Evolutionary conservation across 2,797 vertebrate genomes (phyloP), one percentile per base, ranked within the genome.

Genomic region (Sebastes matsubarae): DNA sequence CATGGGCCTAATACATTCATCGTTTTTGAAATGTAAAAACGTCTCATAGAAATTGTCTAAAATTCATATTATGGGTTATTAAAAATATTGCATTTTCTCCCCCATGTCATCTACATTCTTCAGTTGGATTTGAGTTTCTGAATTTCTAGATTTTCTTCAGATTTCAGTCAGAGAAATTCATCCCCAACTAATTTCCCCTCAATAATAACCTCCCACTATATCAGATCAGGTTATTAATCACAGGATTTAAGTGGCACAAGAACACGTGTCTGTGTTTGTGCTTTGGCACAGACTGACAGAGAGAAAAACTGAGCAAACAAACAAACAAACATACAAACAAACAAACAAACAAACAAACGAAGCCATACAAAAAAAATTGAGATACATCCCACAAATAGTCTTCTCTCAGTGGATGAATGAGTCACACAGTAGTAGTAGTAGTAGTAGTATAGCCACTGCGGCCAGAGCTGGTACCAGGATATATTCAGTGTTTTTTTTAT

Each of bases 261-360:
- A 91, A 88, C 90, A 90, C 87, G 88, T 90, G 89, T 91, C 77
- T 87, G 89, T 90, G 92, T 93, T 93, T 94, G 95, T 95, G 95
- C 95, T 94, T 96, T 95, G 94, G 94, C 95, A 94, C 93, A 92
- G 90, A 93, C 86, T 85, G 87, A 94, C 94, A 83, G 89, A 90
- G 89, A 90, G 84, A 77, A 77, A 80, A 93, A 87, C 77, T 65
- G 27, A 83, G 87, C 72, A 71, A 81, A 84, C 79, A 83, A 86
- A 86, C 80, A 83, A 32, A 87, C 70, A 72, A 75, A 81, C 76
- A 84, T 59, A 87, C 79, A 82, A 14, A 85, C 74, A 82, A 84
- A 91, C 89, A 82, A 85, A 91, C 87, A 89, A 77, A 88, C 72
- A 76, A 90, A 92, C 87, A 77, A 85, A 91, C 87, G 80, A 91